phyloP scores from a whole-genome alignment of 2,113 vertebrate species.

The Phycodurus eques region DNA sequence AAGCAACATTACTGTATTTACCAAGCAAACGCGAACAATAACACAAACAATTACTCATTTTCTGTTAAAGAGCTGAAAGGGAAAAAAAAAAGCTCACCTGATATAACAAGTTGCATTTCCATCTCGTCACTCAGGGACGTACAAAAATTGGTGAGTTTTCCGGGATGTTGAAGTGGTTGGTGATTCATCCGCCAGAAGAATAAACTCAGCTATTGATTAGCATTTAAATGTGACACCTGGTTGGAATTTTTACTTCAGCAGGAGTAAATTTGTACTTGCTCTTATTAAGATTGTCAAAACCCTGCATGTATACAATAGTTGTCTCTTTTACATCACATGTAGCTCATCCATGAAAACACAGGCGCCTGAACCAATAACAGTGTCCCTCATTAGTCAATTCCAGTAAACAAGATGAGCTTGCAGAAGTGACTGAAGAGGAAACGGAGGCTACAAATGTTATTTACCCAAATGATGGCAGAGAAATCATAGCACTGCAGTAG shows the following conservation, averaged over 20 bases:
- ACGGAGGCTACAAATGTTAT: not conserved
- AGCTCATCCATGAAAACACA: not conserved
- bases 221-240: not conserved
- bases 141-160: not conserved
- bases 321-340: not conserved
- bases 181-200: not conserved
- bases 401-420: constrained; percentile 1
- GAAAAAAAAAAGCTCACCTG: too few relatives aligned
- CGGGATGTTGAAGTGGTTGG: not conserved
- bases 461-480: too few relatives aligned
- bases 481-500: not conserved
- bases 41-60: too few relatives aligned
- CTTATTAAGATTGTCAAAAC: not conserved
- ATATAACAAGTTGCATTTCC: too few relatives aligned
- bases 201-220: not conserved
- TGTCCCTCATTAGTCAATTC: not conserved
- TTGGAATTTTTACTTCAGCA: not conserved
- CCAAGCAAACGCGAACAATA: too few relatives aligned
- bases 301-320: not conserved
- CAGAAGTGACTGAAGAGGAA: not conserved
- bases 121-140: too few relatives aligned
- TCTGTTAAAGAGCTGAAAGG: too few relatives aligned
- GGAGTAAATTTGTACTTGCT: not conserved
- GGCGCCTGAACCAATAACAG: not conserved
- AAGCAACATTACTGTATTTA: too few relatives aligned